Evolutionary conservation across 2,888 invertebrate species (phyloP).

Genomic region (Acanthosepion esculentum): DNA sequence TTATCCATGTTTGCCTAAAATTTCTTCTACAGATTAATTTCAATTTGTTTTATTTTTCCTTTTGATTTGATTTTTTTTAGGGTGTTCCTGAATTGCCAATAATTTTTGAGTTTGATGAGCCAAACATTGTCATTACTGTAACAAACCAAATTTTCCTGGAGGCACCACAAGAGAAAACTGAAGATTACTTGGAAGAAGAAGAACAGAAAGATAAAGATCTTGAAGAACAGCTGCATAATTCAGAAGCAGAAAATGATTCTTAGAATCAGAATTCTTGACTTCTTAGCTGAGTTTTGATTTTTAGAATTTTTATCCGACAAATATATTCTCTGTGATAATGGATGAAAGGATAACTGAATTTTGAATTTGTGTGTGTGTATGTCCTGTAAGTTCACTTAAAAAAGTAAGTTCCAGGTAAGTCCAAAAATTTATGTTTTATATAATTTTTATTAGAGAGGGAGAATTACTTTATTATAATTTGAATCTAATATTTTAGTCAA

Average conservation of each 20-base stretch:
- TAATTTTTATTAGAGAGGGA: not conserved
- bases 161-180: not conserved
- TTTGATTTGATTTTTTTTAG: not conserved
- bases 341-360: not conserved
- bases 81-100: slow-evolving; percentile 38
- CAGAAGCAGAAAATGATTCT: not conserved
- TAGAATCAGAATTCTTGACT: not conserved
- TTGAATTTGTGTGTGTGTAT: not conserved
- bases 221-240: not conserved
- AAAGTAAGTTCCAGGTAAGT: not conserved
- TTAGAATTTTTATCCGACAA: not conserved
- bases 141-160: not conserved
- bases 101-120: slow-evolving; percentile 24
- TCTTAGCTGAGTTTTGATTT: not conserved
- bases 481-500: not conserved
- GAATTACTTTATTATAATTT: not conserved
- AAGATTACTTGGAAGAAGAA: not conserved
- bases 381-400: not conserved
- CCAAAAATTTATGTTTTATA: not conserved
- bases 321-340: slow-evolving; percentile 33
- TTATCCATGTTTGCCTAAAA: not conserved
- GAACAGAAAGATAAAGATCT: not conserved
- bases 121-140: not conserved
- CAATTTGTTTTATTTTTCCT: no score
- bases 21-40: not conserved